phyloP scores from a whole-genome alignment of 2,113 vertebrate species.

The Calcarius ornatus region DNA sequence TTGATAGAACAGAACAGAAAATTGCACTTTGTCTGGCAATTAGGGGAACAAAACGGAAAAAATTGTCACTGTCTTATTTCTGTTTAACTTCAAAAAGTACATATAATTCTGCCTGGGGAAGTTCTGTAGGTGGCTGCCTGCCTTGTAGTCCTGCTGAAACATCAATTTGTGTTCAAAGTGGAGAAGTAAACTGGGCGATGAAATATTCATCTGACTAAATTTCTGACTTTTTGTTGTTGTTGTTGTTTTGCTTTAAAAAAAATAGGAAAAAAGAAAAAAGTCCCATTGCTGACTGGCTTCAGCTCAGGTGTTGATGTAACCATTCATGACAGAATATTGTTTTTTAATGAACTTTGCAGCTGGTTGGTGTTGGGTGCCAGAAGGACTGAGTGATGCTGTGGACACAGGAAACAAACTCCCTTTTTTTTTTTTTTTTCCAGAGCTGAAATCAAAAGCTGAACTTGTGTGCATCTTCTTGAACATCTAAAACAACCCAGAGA shows the following conservation, averaged over 20 bases:
- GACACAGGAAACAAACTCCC: background rate
- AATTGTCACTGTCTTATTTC: constrained; percentile 20
- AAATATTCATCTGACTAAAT: constrained; percentile 16
- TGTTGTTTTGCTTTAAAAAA: background rate
- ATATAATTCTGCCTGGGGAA: constrained; percentile 7
- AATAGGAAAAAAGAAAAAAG: background rate
- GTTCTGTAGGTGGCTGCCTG: constrained; percentile 30
- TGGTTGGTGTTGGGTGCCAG: background rate
- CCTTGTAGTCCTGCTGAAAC: background rate
- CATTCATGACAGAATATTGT: background rate
- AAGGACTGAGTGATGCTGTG: background rate
- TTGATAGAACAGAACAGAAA: constrained; percentile 47
- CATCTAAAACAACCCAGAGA: background rate
- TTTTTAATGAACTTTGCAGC: background rate
- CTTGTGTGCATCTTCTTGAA: background rate
- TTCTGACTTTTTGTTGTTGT: background rate
- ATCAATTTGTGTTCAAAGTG: background rate
- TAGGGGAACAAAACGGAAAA: constrained; percentile 21
- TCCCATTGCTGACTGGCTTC: background rate
- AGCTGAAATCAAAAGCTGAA: background rate
- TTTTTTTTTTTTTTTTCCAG: background rate
- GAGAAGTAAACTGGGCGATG: background rate
- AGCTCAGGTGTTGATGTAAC: background rate
- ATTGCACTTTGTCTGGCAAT: constrained; percentile 63
- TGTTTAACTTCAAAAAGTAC: constrained; percentile 27